Evolutionary conservation across 2,113 vertebrate genomes (phyloP), one percentile per base, ranked within the genome.

Genomic region (Podiceps cristatus): DNA sequence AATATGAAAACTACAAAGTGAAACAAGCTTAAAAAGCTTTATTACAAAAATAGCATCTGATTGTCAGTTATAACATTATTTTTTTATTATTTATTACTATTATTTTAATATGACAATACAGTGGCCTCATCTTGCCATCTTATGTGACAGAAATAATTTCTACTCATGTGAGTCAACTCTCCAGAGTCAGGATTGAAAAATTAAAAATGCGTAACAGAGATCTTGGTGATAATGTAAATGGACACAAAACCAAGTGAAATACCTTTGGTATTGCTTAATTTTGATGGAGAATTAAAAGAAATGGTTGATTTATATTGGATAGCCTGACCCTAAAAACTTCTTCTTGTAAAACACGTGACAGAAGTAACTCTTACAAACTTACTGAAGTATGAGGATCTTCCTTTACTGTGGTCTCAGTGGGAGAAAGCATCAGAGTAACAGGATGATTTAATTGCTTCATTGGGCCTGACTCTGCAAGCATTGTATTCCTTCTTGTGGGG

Each of bases 71-170:
- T 79, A 95, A 86, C 76, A 86, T 2, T 37, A 37, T 37, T 37
- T 37, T 37, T 37, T 37, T n/a, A n/a, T 37, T 37, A 37, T 37
- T 37, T 37, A 37, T 75, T 93, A 89, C 35, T 60, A 23, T 72
- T 78, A 62, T 84, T 91, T 96, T 97, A 90, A 92, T 60, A 68
- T 73, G 55, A 85, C 53, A 89, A 90, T 60, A 84, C 45, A 68
- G 42, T 86, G 64, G 81, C 49, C 74, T 89, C 67, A 93, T 94
- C 76, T 90, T 89, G 63, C 62, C 86, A 83, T 74, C 24, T 83
- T 92, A 96, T 97, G 86, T 95, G 96, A 95, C 75, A 96, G 88
- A 98, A 96, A 91, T 95, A 91, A 96, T 97, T 95, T 93, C 63
- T 86, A 78, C 35, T 77, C 31, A 33, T 40, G 60, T 96, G 73